A percentile compares a stretch with the other conserved stretches of the same genome.
Evolutionary conservation across 1,140 invertebrate genomes (phyloP).

Genomic region (Aphidius ervi): DNA sequence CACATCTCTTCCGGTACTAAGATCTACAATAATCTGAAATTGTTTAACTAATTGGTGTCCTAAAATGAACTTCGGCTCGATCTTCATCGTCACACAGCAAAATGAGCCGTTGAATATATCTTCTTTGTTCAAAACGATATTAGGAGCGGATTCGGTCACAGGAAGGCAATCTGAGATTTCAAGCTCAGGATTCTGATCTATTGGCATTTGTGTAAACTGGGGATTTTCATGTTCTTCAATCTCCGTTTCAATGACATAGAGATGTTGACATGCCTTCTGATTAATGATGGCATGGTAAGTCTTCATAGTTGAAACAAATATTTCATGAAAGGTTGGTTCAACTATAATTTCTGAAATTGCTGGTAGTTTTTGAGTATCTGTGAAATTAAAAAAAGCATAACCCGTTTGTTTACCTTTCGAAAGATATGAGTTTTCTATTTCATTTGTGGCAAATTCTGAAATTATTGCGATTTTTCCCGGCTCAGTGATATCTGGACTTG

Average conservation of each 20-base stretch:
- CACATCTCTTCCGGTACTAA: slow-evolving; percentile 27
- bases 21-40: slow-evolving; percentile 30
- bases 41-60: slow-evolving; percentile 34
- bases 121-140: slow-evolving; percentile 39
- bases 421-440: slow-evolving; percentile 53
- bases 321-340: slow-evolving; percentile 46
- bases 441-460: slow-evolving; percentile 54
- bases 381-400: slow-evolving; percentile 43
- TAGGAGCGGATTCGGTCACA: slow-evolving; percentile 40
- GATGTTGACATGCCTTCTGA: slow-evolving; percentile 53
- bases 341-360: slow-evolving; percentile 53
- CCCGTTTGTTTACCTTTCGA: slow-evolving; percentile 39
- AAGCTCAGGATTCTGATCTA: slow-evolving; percentile 40
- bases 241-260: slow-evolving; percentile 57
- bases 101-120: slow-evolving; percentile 26
- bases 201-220: slow-evolving; percentile 39
- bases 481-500: slow-evolving; percentile 52
- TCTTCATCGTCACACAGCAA: slow-evolving; percentile 29
- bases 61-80: slow-evolving; percentile 27
- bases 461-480: slow-evolving; percentile 48
- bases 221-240: slow-evolving; percentile 53
- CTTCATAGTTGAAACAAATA: slow-evolving; percentile 42
- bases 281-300: slow-evolving; percentile 53
- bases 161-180: slow-evolving; percentile 25
- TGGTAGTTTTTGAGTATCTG: slow-evolving; percentile 52